Evolutionary conservation across 2,888 invertebrate genomes (phyloP).

Genomic region (Sphaerophoria taeniata): DNA sequence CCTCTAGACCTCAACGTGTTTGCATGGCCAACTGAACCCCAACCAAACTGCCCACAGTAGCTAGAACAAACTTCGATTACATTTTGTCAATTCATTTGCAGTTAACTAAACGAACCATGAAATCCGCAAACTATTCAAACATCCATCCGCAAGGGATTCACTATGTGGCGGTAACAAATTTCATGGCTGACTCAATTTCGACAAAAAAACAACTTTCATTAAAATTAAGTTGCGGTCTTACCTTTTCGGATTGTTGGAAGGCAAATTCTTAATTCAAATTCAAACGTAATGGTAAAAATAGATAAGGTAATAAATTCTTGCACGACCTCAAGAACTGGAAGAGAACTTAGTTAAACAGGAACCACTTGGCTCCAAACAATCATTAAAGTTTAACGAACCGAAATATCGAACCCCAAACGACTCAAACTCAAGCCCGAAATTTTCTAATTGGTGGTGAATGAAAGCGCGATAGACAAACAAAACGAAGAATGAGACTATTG

Average conservation of each 20-base stretch:
- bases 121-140: background rate
- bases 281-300: background rate
- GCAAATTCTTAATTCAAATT: background rate
- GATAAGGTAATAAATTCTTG: background rate
- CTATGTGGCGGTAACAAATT: background rate
- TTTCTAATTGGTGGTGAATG: constrained; percentile 37
- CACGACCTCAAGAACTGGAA: background rate
- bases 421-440: constrained; percentile 1
- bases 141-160: background rate
- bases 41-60: background rate
- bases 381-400: constrained; percentile 52
- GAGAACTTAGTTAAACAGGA: no score
- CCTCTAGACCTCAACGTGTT: no score
- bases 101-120: constrained; percentile 11
- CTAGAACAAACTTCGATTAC: no score
- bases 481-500: constrained; percentile 17
- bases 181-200: constrained; percentile 1
- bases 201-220: background rate
- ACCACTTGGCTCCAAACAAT: background rate
- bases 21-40: background rate
- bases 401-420: constrained; percentile 8
- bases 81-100: background rate
- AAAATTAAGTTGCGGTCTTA: background rate
- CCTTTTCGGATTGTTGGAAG: background rate
- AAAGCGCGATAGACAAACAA: constrained; percentile 8